A percentile compares a stretch with the other conserved stretches of the same genome.
These are phyloP conservation scores for Lithobates pipiens DNA, from an alignment of 2,797 vertebrate genomes.

Conservation along the genomic window DNA sequence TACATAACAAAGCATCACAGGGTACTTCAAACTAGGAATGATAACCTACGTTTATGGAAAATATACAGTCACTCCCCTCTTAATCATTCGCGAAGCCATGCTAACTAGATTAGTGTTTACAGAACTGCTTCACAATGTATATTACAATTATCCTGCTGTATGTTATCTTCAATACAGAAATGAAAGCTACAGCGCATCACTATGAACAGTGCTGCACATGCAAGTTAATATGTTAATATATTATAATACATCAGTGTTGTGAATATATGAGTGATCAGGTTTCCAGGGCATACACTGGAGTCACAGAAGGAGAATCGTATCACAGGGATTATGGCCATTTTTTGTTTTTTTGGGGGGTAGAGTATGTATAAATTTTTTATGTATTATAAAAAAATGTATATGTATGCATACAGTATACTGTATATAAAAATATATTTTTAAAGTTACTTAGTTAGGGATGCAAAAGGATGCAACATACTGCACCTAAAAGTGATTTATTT, in stretches of 20 bases:
- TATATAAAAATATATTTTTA: background rate
- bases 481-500: too few species aligned
- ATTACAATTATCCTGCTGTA: slow-evolving; percentile 47
- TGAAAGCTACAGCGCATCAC: slow-evolving; percentile 18
- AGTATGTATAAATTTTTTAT: background rate
- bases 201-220: slow-evolving; percentile 18
- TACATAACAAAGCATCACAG: slow-evolving; percentile 51
- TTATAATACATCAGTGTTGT: slow-evolving; percentile 46
- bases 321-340: background rate
- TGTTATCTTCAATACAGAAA: slow-evolving; percentile 35
- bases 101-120: slow-evolving; percentile 43
- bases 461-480: background rate
- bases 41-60: slow-evolving; percentile 46
- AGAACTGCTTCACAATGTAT: slow-evolving; percentile 32
- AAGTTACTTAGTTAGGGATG: background rate
- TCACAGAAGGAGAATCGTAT: slow-evolving; percentile 3
- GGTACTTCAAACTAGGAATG: slow-evolving; percentile 50
- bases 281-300: slow-evolving; percentile 11
- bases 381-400: background rate
- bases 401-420: background rate
- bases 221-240: slow-evolving; percentile 47
- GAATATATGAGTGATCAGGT: slow-evolving; percentile 32
- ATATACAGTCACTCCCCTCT: slow-evolving; percentile 41
- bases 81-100: slow-evolving; percentile 47
- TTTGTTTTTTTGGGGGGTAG: background rate